These are phyloP conservation scores for Caenorhabditis sp. DNA, from an alignment of 2,888 invertebrate species.

Conservation along the genomic window DNA sequence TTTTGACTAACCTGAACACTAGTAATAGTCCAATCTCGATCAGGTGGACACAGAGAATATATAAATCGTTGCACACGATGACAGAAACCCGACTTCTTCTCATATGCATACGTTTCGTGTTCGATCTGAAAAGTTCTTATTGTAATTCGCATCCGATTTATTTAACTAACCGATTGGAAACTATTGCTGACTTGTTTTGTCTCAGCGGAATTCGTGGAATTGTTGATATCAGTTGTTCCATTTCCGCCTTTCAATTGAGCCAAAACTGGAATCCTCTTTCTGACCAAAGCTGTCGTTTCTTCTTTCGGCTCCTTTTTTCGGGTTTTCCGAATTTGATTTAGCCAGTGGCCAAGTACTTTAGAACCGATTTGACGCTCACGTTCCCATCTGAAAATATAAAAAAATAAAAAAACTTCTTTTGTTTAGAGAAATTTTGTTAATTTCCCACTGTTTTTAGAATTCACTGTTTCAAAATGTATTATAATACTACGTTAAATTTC, in stretches of 20 bases:
- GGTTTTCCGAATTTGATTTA: conserved; percentile 70
- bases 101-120: conserved; percentile 39
- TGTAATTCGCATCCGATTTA: not conserved
- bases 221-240: not conserved
- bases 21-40: conserved; percentile 69
- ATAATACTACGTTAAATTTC: no score
- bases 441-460: no score
- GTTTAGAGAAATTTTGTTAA: no score
- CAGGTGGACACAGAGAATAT: conserved; percentile 55
- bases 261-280: conserved; percentile 55
- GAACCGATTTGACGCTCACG: conserved; percentile 69
- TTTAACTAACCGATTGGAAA: conserved; percentile 3
- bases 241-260: conserved; percentile 17
- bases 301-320: conserved; percentile 59
- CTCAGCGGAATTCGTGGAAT: conserved; percentile 1
- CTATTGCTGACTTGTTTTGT: conserved; percentile 11
- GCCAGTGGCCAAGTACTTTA: conserved; percentile 70
- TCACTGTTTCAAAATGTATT: no score
- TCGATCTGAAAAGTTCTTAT: conserved; percentile 19
- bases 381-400: conserved; percentile 62
- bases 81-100: conserved; percentile 44
- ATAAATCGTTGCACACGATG: conserved; percentile 38
- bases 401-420: no score
- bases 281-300: conserved; percentile 25
- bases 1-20: conserved; percentile 62